phyloP scores from a whole-genome alignment of 2,888 invertebrate species.

The Cryptus armator region DNA sequence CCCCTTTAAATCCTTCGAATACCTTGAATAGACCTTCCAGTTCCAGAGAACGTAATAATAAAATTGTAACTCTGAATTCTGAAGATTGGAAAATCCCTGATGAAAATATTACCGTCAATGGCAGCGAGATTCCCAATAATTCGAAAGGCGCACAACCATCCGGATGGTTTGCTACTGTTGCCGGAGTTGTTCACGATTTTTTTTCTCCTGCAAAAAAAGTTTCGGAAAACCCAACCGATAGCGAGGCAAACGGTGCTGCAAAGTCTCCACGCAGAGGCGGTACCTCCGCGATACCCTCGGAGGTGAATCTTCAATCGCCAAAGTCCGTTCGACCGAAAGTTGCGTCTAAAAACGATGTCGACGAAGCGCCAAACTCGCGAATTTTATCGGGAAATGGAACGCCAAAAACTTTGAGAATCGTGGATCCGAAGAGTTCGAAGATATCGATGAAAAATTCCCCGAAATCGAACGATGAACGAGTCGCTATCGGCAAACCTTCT shows the following conservation, averaged over 20 bases:
- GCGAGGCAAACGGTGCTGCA: not conserved
- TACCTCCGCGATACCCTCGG: not conserved
- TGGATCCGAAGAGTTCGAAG: too few species aligned
- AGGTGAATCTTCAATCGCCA: not conserved
- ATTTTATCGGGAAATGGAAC: not conserved
- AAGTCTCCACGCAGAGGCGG: too few species aligned
- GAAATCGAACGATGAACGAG: too few species aligned
- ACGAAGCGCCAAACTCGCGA: not conserved
- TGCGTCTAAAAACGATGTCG: not conserved
- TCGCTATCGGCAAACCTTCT: too few species aligned
- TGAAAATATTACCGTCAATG: not conserved
- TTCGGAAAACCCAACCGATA: not conserved
- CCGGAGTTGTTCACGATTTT: not conserved
- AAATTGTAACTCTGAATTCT: not conserved
- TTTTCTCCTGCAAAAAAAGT: not conserved
- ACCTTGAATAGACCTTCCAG: not conserved
- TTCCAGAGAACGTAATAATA: not conserved
- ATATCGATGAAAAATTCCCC: too few species aligned
- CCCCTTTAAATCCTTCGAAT: not conserved
- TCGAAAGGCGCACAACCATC: too few species aligned
- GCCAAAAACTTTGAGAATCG: not conserved
- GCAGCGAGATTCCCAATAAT: too few species aligned
- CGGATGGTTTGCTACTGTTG: not conserved
- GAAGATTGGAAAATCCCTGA: not conserved
- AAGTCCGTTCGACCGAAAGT: not conserved